phyloP scores from a whole-genome alignment of 2,113 vertebrate genomes.

The Isurus oxyrinchus region DNA sequence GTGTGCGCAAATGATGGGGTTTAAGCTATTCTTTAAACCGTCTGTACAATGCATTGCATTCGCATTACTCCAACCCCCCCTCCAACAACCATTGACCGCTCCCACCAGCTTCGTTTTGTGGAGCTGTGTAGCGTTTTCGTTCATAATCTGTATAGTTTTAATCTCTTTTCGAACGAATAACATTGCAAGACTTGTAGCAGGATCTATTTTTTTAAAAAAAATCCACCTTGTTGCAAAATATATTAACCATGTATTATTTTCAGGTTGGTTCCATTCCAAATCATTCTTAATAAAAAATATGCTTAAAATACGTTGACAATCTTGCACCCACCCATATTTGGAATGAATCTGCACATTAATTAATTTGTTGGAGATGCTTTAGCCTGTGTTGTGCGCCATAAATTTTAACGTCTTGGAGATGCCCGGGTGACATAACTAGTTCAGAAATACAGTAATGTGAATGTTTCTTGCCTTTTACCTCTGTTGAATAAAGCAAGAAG shows the following conservation, averaged over 20 bases:
- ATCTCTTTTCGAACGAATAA: neutral
- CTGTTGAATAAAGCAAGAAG: neutral
- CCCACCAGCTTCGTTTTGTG: neutral
- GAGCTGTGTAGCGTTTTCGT: neutral
- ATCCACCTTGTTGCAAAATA: neutral
- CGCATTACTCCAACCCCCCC: neutral
- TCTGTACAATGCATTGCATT: neutral
- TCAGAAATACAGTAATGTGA: neutral
- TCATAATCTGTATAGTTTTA: neutral
- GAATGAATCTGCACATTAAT: neutral
- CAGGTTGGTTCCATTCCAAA: neutral
- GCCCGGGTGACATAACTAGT: neutral
- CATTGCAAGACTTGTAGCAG: neutral
- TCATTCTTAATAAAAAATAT: neutral
- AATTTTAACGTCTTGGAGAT: neutral
- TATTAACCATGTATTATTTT: neutral
- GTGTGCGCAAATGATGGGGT: conserved; percentile 43
- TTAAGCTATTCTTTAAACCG: conserved; percentile 23
- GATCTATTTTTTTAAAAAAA: neutral
- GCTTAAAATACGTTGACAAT: neutral
- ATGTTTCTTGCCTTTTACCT: too few species aligned
- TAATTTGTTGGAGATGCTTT: neutral
- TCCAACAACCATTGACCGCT: neutral
- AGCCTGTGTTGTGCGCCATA: neutral
- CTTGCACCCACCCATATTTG: neutral